These are phyloP conservation scores for Pristis pectinata DNA, from an alignment of 2,797 vertebrate genomes.

Conservation along the genomic window DNA sequence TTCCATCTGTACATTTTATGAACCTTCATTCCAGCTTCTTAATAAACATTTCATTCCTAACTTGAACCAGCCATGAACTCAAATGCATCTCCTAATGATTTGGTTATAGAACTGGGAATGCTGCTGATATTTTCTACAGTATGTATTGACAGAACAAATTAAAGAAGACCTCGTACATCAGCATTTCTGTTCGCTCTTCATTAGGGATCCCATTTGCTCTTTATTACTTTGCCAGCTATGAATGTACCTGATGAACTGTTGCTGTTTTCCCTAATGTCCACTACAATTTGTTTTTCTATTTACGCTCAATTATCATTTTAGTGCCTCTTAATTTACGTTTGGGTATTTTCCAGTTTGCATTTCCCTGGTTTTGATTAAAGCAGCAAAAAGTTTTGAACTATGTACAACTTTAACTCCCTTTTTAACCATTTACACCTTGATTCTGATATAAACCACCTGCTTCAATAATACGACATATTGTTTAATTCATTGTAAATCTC, in stretches of 20 bases:
- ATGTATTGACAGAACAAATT: neutral
- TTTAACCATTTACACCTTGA: neutral
- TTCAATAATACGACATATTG: neutral
- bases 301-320: slow-evolving; percentile 29
- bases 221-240: neutral
- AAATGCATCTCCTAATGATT: neutral
- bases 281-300: slow-evolving; percentile 25
- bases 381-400: neutral
- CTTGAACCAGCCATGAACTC: neutral
- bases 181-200: slow-evolving; percentile 17
- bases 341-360: neutral
- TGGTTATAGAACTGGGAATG: neutral
- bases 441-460: too few relatives aligned
- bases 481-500: neutral
- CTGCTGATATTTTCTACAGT: neutral
- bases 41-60: neutral
- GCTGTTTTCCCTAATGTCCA: slow-evolving; percentile 9
- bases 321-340: neutral
- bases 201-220: neutral
- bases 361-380: neutral
- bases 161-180: neutral
- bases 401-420: neutral
- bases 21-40: neutral
- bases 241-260: slow-evolving; percentile 8
- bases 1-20: slow-evolving; percentile 8